Evolutionary conservation across 2,113 vertebrate genomes (phyloP).

Genomic region (Chionomys nivalis): DNA sequence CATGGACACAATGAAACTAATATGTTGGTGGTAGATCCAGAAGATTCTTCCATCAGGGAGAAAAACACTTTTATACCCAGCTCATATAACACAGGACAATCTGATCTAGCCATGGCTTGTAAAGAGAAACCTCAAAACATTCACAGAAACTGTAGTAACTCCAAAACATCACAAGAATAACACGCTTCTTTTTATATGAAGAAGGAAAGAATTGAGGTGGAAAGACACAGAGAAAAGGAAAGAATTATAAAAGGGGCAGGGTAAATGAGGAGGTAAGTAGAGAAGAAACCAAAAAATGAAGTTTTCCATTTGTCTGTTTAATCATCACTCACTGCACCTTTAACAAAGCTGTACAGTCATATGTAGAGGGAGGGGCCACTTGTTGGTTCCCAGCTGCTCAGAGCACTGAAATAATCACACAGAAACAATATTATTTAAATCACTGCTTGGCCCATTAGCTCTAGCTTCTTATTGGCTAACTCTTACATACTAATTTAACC

Average conservation of each 20-base stretch:
- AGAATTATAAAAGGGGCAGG: neutral
- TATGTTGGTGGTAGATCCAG: neutral
- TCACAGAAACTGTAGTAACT: neutral
- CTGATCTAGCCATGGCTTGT: constrained; percentile 18
- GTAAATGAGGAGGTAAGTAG: neutral
- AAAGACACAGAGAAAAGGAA: neutral
- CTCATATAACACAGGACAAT: constrained; percentile 23
- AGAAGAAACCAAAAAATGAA: constrained; percentile 21
- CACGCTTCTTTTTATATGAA: neutral
- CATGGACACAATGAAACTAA: neutral
- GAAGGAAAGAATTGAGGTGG: neutral
- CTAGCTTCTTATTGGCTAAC: too few relatives aligned
- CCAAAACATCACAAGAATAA: neutral
- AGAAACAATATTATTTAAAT: too few relatives aligned
- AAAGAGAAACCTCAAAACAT: neutral
- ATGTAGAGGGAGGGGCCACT: neutral
- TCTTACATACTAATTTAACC: too few relatives aligned
- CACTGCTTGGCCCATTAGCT: too few relatives aligned
- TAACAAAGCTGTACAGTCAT: neutral
- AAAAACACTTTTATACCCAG: neutral
- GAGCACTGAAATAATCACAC: too few relatives aligned
- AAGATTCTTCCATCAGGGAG: neutral
- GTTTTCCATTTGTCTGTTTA: neutral
- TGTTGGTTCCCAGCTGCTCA: too few relatives aligned
- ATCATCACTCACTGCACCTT: neutral